Percentiles rank a stretch among this genome's conserved stretches.
Evolutionary conservation across 2,888 invertebrate species (phyloP).

Genomic region (Agonopterix alstromeriana): DNA sequence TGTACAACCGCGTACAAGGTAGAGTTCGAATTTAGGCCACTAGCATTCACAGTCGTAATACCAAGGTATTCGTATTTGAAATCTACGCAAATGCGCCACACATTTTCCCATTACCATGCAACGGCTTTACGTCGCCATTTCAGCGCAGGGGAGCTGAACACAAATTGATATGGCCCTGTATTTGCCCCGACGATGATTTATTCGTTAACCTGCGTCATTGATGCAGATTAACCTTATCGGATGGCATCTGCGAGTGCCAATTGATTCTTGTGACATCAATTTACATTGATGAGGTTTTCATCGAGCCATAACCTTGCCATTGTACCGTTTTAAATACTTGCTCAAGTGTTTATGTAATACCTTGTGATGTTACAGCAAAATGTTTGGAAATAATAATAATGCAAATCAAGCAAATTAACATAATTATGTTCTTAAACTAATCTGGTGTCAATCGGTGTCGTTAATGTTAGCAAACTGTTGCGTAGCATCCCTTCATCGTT

Average conservation of each 20-base stretch:
- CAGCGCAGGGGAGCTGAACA: constrained; percentile 3
- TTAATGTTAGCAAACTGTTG: too few relatives aligned
- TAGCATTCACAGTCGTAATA: too few relatives aligned
- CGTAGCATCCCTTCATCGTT: too few relatives aligned
- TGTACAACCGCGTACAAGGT: not conserved
- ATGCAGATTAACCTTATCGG: constrained; percentile 58
- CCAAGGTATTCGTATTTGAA: too few relatives aligned
- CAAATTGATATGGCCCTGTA: constrained; percentile 66
- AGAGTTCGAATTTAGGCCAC: too few relatives aligned
- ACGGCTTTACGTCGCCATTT: not conserved
- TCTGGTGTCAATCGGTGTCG: too few relatives aligned
- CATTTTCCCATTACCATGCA: not conserved
- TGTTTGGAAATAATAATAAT: too few relatives aligned
- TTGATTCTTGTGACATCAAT: constrained; percentile 22
- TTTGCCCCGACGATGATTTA: constrained; percentile 56
- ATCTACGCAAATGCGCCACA: not conserved
- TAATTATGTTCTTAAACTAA: too few relatives aligned
- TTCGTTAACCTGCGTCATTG: constrained; percentile 64
- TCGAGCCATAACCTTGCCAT: too few relatives aligned
- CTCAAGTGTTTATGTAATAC: not conserved
- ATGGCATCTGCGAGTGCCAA: constrained; percentile 30
- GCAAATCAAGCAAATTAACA: too few relatives aligned
- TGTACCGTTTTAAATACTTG: too few relatives aligned
- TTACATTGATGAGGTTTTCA: not conserved
- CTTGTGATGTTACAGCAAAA: not conserved